Conservation (phyloP, 2,113 vertebrate species). For the Apodemus speciosus region DNA sequence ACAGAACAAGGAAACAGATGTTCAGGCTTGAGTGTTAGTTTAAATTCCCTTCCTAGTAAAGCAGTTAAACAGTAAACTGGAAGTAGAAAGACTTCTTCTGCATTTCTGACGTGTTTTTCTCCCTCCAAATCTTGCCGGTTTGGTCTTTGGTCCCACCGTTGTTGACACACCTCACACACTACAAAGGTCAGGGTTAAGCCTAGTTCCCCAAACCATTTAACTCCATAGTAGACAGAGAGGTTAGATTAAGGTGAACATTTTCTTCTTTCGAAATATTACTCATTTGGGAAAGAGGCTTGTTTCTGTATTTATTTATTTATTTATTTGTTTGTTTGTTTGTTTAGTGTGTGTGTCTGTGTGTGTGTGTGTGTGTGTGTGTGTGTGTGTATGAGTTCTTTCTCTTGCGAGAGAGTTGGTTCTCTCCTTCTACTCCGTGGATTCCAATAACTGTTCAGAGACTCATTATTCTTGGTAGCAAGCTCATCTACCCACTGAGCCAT, state of each 20-base stretch:
- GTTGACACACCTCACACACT: slow-evolving; percentile 53
- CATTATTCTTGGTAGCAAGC: neutral
- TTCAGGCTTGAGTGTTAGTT: neutral
- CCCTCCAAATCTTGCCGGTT: slow-evolving; percentile 28
- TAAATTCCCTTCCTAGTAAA: slow-evolving; percentile 9
- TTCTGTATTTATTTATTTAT: neutral
- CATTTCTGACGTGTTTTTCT: slow-evolving; percentile 53
- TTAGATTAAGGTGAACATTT: slow-evolving; percentile 20
- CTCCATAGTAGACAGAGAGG: neutral
- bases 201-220: slow-evolving; percentile 49
- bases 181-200: slow-evolving; percentile 62
- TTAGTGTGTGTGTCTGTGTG: neutral
- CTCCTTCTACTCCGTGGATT: neutral
- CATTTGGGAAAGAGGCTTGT: neutral
- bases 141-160: slow-evolving; percentile 61
- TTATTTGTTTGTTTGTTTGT: neutral
- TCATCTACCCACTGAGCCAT: neutral
- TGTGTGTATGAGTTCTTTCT: neutral
- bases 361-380: neutral
- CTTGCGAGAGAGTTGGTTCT: neutral
- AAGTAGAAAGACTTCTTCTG: slow-evolving; percentile 27
- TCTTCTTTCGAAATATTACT: neutral
- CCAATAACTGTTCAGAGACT: neutral
- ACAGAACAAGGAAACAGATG: neutral
- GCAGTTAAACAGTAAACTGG: slow-evolving; percentile 17